phyloP scores from a whole-genome alignment of 1,140 invertebrate genomes.

The Mizuhopecten yessoensis region DNA sequence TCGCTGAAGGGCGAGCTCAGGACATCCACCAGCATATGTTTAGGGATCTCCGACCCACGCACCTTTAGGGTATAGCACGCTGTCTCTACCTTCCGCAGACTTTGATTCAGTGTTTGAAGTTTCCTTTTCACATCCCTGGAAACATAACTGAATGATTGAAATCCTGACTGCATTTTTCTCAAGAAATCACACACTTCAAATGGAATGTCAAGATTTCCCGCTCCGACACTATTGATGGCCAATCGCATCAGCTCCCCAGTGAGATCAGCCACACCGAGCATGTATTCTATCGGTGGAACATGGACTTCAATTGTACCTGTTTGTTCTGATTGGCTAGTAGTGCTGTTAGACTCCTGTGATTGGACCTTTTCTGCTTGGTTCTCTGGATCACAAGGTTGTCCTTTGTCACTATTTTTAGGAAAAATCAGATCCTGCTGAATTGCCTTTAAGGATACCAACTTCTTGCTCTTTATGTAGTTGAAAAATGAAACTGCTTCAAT shows the following conservation, averaged over 20 bases:
- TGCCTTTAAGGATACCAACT: constrained; percentile 83
- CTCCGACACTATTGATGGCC: constrained; percentile 92
- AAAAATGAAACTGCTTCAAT: constrained; percentile 93
- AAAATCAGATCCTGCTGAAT: constrained; percentile 83
- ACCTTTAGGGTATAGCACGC: constrained; percentile 93
- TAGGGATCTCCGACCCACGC: constrained; percentile 89
- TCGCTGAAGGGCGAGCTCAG: constrained; percentile 56
- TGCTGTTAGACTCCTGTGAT: neutral
- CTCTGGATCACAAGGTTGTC: neutral
- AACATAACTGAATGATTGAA: constrained; percentile 85
- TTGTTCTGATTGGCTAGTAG: neutral
- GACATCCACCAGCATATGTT: constrained; percentile 88
- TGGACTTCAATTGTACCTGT: constrained; percentile 70
- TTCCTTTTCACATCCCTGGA: constrained; percentile 90
- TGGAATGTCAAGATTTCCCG: constrained; percentile 90
- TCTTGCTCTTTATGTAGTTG: constrained; percentile 86
- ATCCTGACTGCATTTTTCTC: constrained; percentile 89
- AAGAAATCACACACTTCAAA: constrained; percentile 89
- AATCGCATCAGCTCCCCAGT: constrained; percentile 95
- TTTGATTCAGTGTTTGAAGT: constrained; percentile 88
- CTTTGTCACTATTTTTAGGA: constrained; percentile 34
- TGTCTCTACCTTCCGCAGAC: constrained; percentile 92
- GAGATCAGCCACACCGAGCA: constrained; percentile 93
- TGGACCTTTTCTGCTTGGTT: neutral
- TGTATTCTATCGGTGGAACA: constrained; percentile 88